A percentile compares a stretch with the other conserved stretches of the same genome.
These are phyloP conservation scores for Morphnarchus princeps DNA, from an alignment of 2,113 vertebrate species.

Conservation along the genomic window DNA sequence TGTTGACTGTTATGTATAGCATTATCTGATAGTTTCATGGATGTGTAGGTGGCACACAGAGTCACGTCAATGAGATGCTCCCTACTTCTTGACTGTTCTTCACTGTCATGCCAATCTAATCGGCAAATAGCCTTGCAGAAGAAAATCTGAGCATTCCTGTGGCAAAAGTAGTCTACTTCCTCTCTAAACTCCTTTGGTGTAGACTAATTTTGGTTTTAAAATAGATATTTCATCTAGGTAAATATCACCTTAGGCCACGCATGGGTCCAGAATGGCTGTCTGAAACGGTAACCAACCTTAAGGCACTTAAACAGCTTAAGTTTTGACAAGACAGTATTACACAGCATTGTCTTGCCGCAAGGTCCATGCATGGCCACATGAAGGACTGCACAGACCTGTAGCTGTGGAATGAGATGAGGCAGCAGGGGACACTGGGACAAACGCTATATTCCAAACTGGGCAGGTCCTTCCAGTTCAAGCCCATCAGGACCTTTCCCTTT, in stretches of 20 bases:
- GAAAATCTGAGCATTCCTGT: neutral
- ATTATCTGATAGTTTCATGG: neutral
- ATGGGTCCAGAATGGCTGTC: neutral
- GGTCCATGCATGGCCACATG: neutral
- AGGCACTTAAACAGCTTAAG: neutral
- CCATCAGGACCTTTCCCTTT: neutral
- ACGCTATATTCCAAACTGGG: rapidly evolving
- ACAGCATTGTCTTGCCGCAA: neutral
- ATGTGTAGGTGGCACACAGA: neutral
- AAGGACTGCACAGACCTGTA: neutral
- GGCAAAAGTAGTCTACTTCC: neutral
- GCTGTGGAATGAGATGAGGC: neutral
- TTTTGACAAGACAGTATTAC: neutral
- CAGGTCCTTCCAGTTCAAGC: neutral
- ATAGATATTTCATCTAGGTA: neutral
- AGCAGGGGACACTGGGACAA: neutral
- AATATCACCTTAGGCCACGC: neutral
- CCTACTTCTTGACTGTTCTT: neutral
- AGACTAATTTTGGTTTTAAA: neutral
- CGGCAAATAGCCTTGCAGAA: neutral
- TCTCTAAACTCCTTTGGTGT: neutral
- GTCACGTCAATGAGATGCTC: neutral
- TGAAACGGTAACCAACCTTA: neutral
- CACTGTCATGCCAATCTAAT: neutral
- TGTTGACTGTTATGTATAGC: neutral